These are phyloP conservation scores for Eufriesea mexicana DNA, from an alignment of 1,140 invertebrate genomes.

Conservation along the genomic window DNA sequence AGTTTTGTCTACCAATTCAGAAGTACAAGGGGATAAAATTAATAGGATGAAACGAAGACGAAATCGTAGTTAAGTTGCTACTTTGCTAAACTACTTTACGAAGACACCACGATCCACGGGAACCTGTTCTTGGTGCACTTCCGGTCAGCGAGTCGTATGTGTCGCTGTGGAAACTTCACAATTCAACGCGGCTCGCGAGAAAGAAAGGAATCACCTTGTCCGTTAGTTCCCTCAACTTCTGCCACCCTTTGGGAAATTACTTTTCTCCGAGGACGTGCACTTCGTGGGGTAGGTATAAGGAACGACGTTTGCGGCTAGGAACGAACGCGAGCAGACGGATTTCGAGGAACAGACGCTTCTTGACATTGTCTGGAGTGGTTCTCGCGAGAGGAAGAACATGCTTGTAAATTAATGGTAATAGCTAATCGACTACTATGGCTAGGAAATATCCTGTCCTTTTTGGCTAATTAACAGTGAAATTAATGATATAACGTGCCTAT, in stretches of 20 bases:
- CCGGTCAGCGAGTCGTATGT: no score
- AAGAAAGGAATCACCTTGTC: slow-evolving; percentile 2
- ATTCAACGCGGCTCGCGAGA: not conserved
- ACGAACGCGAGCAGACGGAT: not conserved
- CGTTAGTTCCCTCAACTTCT: slow-evolving; percentile 19
- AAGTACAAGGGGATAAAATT: no score
- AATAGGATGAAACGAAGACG: no score
- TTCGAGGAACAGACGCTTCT: not conserved
- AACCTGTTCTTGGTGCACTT: not conserved
- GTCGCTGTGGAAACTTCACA: not conserved
- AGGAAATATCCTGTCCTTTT: not conserved
- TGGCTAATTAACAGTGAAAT: no score
- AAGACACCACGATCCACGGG: no score
- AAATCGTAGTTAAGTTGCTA: no score
- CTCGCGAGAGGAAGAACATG: not conserved
- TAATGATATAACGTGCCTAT: no score
- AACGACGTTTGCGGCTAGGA: slow-evolving; percentile 11
- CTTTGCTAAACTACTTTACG: no score
- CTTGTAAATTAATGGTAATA: not conserved
- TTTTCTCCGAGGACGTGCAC: slow-evolving; percentile 28
- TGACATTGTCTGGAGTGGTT: not conserved
- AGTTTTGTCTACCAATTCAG: no score
- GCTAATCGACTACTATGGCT: not conserved
- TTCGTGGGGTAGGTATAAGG: slow-evolving; percentile 30
- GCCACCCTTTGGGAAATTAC: slow-evolving; percentile 53